Base-by-base conservation (phyloP, 2,797 vertebrate genomes). In the Peromyscus eremicus region DNA sequence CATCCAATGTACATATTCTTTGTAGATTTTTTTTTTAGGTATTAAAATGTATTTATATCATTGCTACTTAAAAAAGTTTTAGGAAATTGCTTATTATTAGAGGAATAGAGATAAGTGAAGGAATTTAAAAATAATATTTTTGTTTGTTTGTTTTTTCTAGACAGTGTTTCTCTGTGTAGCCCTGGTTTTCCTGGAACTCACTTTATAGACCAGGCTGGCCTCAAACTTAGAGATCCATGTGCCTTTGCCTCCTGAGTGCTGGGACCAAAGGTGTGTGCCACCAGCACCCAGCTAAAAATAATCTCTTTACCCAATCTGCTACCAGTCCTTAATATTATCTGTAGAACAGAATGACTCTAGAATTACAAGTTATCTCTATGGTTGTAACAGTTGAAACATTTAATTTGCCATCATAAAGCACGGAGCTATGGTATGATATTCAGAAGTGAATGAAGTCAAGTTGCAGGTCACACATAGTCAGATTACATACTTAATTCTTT, bases 101-200 rank as follows among this genome's bases (percentile, higher is more conserved):
- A 92, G 23, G n/a, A 93, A 89, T 8, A 91, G 52, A 93, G 76
- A 75, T 40, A 92, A 91, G 11, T 60, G 34, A 93, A 92, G 25
- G 73, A 91, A 83, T 95, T 96, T 91, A 57, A 92, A 96, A 97
- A 49, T 66, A 89, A 95, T 13, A 5, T 86, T 94, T 62, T 52
- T 46, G 43, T 49, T 49, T 49, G 46, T 49, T 49, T 49, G 46
- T 19, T 17, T 89, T 34, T 89, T 80, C 52, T 32, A 90, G 60
- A 85, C 81, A 73, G 21, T 23, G 37, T 73, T 73, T 73, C 71
- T 73, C n/a, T 73, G 71, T 37, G 21, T 73, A 73, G 71, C 71
- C 10, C n/a, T 73, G 4, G 37, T 40, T 73, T 9, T 73, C 34
- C 37, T 73, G 71, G n/a, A 40, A 73, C 71, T 73, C n/a, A 71